phyloP scores from a whole-genome alignment of 2,797 vertebrate species.

The Schizopygopsis pylzovi region DNA sequence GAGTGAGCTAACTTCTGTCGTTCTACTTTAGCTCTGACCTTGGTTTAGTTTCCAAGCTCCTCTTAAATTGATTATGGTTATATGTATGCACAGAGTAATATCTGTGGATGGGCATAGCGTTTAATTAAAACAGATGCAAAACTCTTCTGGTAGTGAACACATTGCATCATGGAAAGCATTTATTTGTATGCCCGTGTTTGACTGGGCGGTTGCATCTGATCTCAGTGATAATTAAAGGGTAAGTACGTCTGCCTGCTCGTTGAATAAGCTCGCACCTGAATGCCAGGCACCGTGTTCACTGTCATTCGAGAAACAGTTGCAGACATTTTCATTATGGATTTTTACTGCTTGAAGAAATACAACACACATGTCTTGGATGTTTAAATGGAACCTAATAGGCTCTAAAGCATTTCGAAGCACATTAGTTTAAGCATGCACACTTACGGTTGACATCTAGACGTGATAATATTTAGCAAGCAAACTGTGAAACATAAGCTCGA shows the following conservation, averaged over 20 bases:
- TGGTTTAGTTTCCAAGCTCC: conserved; percentile 8
- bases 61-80: conserved; percentile 14
- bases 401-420: background rate
- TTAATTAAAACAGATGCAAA: conserved; percentile 19
- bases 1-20: background rate
- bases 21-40: conserved; percentile 5
- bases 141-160: background rate
- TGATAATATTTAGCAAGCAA: conserved; percentile 60
- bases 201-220: conserved; percentile 28
- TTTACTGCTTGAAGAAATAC: conserved; percentile 43
- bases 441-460: conserved; percentile 45
- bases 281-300: background rate
- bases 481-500: conserved; percentile 20
- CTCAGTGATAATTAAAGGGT: conserved; percentile 55
- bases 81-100: background rate
- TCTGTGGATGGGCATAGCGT: background rate
- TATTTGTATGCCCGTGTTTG: conserved; percentile 27
- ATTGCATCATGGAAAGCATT: conserved; percentile 14
- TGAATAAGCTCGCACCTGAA: conserved; percentile 24
- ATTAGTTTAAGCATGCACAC: conserved; percentile 30
- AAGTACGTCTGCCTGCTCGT: conserved; percentile 44
- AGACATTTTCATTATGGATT: conserved; percentile 46
- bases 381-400: conserved; percentile 40
- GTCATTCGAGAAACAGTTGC: conserved; percentile 5
- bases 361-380: conserved; percentile 26